These are phyloP conservation scores for Coranthus polyacanthus DNA, from an alignment of 2,797 vertebrate genomes.

Conservation along the genomic window DNA sequence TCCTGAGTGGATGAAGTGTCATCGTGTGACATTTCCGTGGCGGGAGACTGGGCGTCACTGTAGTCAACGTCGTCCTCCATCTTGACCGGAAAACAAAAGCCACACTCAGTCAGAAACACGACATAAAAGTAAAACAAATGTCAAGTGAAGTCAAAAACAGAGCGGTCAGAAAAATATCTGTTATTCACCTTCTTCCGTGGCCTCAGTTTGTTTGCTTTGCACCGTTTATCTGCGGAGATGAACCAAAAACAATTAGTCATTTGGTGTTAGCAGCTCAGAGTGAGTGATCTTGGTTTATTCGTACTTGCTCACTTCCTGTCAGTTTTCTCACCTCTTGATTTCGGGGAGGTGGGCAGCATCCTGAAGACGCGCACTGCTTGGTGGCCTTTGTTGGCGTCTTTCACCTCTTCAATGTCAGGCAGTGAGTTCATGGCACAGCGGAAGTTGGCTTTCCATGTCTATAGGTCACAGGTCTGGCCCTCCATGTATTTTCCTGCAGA, in stretches of 20 bases:
- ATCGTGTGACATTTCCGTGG: conserved; percentile 63
- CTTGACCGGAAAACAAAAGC: conserved; percentile 68
- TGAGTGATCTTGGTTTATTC: background rate
- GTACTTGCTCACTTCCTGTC: conserved; percentile 26
- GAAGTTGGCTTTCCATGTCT: conserved; percentile 99
- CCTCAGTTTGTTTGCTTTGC: conserved; percentile 81
- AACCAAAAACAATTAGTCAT: conserved; percentile 14
- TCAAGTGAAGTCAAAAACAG: too few species aligned
- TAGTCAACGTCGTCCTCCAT: conserved; percentile 8
- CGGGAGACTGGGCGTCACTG: conserved; percentile 59
- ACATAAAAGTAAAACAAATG: background rate
- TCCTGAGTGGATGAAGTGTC: conserved; percentile 81
- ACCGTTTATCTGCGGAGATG: conserved; percentile 85
- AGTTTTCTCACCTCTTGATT: conserved; percentile 73
- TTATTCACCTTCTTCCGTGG: conserved; percentile 85
- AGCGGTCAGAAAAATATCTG: background rate
- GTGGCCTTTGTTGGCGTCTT: conserved; percentile 94
- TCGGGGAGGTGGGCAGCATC: conserved; percentile 88
- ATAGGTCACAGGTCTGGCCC: conserved; percentile 89
- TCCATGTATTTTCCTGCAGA: conserved; percentile 89
- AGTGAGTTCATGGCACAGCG: conserved; percentile 98
- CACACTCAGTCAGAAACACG: conserved; percentile 14
- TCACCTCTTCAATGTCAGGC: conserved; percentile 95
- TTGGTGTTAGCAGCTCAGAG: background rate
- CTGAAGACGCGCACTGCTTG: conserved; percentile 93